phyloP scores from a whole-genome alignment of 2,113 vertebrate species.

The Tyto alba region DNA sequence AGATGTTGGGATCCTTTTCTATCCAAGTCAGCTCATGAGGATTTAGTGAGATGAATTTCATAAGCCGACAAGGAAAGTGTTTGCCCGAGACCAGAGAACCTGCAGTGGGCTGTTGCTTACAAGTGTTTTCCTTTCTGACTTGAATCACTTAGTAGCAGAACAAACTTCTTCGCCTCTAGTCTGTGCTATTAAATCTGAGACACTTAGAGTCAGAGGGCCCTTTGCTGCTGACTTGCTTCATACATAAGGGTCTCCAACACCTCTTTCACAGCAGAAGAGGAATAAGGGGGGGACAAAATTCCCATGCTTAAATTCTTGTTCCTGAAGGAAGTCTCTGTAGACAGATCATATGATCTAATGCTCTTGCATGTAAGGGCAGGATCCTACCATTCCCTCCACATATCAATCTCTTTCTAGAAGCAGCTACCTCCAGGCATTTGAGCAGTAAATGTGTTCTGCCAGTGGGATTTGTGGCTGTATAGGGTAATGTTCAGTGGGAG shows the following conservation, averaged over 20 bases:
- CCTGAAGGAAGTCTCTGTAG: not conserved
- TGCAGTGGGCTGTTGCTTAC: not conserved
- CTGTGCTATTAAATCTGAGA: not conserved
- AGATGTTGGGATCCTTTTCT: slow-evolving; percentile 43
- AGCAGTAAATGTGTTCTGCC: not conserved
- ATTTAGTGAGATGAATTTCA: slow-evolving; percentile 22
- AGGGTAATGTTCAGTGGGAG: not conserved
- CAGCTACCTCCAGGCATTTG: not conserved
- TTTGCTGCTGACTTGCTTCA: not conserved
- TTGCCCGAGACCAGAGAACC: slow-evolving; percentile 15
- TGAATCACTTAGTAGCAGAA: not conserved
- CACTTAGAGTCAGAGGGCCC: not conserved
- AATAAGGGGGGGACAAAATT: not conserved
- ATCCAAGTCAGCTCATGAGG: slow-evolving; percentile 25
- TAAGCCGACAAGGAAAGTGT: not conserved
- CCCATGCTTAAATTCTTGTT: not conserved
- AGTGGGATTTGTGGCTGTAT: not conserved
- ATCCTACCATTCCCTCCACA: not conserved
- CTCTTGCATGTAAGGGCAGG: not conserved
- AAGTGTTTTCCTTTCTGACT: not conserved
- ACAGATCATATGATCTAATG: not conserved
- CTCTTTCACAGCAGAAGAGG: not conserved
- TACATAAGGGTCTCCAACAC: not conserved
- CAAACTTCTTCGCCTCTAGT: not conserved
- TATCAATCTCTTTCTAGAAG: not conserved